These are phyloP conservation scores for Dynastes grantii DNA, from an alignment of 2,888 invertebrate genomes.

Conservation along the genomic window DNA sequence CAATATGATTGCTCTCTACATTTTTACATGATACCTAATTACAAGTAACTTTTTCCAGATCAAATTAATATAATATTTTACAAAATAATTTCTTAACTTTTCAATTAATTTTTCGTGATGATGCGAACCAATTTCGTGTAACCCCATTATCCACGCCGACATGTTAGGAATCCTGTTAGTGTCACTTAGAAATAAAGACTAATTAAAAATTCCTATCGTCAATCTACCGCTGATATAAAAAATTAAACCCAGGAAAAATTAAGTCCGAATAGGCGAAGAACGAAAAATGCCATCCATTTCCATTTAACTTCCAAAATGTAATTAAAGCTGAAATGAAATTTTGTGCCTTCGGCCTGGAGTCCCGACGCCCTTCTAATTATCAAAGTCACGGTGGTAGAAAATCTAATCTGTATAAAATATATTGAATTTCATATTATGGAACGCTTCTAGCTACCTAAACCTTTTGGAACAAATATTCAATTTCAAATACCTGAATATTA, in stretches of 20 bases:
- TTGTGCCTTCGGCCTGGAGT: slow-evolving; percentile 42
- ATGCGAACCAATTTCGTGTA: not conserved
- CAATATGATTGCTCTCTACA: too few relatives aligned
- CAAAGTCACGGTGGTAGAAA: slow-evolving; percentile 56
- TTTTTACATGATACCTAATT: too few relatives aligned
- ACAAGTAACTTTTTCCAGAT: too few relatives aligned
- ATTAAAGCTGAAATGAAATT: slow-evolving; percentile 49
- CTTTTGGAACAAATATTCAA: slow-evolving; percentile 29
- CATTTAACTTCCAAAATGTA: slow-evolving; percentile 46
- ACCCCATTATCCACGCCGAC: not conserved
- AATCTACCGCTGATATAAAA: not conserved
- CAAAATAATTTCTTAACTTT: too few relatives aligned
- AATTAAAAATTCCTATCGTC: too few relatives aligned
- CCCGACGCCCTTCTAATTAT: slow-evolving; percentile 59
- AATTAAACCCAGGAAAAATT: slow-evolving; percentile 25
- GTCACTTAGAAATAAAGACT: not conserved
- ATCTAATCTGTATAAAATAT: slow-evolving; percentile 62
- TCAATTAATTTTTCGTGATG: not conserved
- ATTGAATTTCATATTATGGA: slow-evolving; percentile 58
- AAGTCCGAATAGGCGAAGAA: slow-evolving; percentile 16
- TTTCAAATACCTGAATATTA: not conserved
- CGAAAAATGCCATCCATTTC: slow-evolving; percentile 43
- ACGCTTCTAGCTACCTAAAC: slow-evolving; percentile 12
- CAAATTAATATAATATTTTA: too few relatives aligned
- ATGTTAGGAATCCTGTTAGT: not conserved